Conservation (phyloP, 2,888 invertebrate species). For the Cantharis rufa region DNA sequence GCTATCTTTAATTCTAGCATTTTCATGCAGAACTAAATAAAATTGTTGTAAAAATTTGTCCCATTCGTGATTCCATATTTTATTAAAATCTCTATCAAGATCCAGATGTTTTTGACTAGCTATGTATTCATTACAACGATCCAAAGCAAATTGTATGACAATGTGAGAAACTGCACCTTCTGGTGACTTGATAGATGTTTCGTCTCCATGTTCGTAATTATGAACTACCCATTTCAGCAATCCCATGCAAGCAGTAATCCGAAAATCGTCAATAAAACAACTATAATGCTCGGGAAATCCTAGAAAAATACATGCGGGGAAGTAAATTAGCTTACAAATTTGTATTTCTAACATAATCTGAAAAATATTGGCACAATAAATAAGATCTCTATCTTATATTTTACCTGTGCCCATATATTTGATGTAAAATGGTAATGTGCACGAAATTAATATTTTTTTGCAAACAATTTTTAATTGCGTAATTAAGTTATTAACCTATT, state of each 20-base stretch:
- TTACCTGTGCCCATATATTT: not conserved
- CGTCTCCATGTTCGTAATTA: constrained; percentile 57
- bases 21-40: constrained; percentile 69
- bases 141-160: constrained; percentile 80
- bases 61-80: constrained; percentile 87
- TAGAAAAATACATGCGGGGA: constrained; percentile 18
- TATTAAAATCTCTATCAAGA: constrained; percentile 64
- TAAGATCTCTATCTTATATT: not conserved
- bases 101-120: constrained; percentile 76
- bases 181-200: constrained; percentile 60
- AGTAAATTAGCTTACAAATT: not conserved
- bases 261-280: constrained; percentile 86
- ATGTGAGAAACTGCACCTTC: constrained; percentile 74
- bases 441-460: too few species aligned
- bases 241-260: constrained; percentile 85
- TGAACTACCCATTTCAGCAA: constrained; percentile 77
- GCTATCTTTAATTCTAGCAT: constrained; percentile 48
- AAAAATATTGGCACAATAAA: not conserved
- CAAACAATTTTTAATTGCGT: too few species aligned
- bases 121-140: constrained; percentile 78
- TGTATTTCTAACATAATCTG: not conserved
- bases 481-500: too few species aligned
- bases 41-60: constrained; percentile 78
- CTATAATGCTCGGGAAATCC: constrained; percentile 79
- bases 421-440: not conserved